Evolutionary conservation across 2,888 invertebrate species (phyloP).

Genomic region (Scaptomyza polygonia): DNA sequence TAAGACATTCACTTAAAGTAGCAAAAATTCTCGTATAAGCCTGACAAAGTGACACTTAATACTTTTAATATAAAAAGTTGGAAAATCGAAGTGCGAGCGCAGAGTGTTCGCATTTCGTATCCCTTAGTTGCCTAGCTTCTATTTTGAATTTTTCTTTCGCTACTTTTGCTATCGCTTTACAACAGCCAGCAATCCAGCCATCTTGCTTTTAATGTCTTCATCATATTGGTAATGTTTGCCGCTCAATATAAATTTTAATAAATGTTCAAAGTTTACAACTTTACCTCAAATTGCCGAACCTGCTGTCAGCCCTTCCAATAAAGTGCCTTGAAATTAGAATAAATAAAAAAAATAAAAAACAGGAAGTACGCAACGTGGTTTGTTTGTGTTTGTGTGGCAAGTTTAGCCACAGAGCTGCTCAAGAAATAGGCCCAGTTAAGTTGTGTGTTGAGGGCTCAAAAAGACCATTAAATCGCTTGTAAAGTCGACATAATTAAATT

Average conservation of each 20-base stretch:
- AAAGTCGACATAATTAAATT: slow-evolving; percentile 69
- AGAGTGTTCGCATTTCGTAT: neutral
- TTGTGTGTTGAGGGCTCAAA: slow-evolving; percentile 5
- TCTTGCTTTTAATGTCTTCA: slow-evolving; percentile 20
- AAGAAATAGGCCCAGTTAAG: slow-evolving; percentile 10
- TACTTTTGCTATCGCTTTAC: neutral
- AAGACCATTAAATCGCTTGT: slow-evolving; percentile 49
- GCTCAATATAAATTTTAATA: slow-evolving; percentile 34
- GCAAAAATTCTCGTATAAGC: too few relatives aligned
- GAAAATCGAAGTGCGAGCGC: neutral
- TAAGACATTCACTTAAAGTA: too few relatives aligned
- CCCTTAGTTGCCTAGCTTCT: neutral
- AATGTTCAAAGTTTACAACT: slow-evolving; percentile 38
- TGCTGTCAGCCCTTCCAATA: slow-evolving; percentile 24
- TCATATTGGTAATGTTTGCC: slow-evolving; percentile 4
- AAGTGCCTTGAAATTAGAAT: slow-evolving; percentile 26
- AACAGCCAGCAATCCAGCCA: neutral
- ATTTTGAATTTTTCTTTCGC: neutral
- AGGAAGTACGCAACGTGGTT: neutral
- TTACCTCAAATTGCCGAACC: slow-evolving; percentile 30
- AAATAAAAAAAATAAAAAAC: neutral
- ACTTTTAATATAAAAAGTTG: neutral
- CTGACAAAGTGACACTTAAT: too few relatives aligned
- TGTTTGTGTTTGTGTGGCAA: neutral
- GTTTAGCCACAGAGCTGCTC: slow-evolving; percentile 25